phyloP scores from a whole-genome alignment of 1,140 invertebrate species.

The Zophobas morio region DNA sequence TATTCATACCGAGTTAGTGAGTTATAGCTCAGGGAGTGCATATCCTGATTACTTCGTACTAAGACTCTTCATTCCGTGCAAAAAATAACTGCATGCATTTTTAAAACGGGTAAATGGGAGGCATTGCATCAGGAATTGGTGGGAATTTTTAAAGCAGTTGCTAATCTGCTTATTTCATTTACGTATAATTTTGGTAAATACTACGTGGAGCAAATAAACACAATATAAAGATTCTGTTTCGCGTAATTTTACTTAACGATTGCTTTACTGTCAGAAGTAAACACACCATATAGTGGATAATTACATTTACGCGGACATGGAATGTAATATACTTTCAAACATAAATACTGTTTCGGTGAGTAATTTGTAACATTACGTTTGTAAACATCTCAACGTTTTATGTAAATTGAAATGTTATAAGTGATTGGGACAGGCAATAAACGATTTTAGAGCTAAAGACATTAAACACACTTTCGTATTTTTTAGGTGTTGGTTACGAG shows the following conservation, averaged over 20 bases:
- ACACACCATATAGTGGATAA: neutral
- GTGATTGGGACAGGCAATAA: too few species aligned
- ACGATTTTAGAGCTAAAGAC: too few species aligned
- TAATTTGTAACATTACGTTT: too few species aligned
- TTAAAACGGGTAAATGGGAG: constrained; percentile 26
- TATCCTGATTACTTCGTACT: constrained; percentile 51
- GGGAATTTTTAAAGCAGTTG: neutral
- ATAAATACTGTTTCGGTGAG: too few species aligned
- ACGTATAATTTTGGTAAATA: too few species aligned
- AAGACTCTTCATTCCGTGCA: constrained; percentile 22
- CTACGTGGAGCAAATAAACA: too few species aligned
- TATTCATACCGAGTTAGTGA: constrained; percentile 56
- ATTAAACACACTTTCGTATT: too few species aligned
- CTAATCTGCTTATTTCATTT: neutral
- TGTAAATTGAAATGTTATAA: too few species aligned
- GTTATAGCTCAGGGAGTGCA: constrained; percentile 53
- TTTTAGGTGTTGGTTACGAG: too few species aligned
- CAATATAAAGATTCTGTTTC: neutral
- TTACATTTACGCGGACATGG: neutral
- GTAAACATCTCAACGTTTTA: too few species aligned
- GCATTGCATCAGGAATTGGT: neutral
- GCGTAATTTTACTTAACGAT: neutral
- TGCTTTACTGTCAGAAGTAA: neutral
- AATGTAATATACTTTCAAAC: neutral
- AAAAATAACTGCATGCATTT: constrained; percentile 30